phyloP scores from a whole-genome alignment of 2,113 vertebrate genomes.

The Dasyornis broadbenti region DNA sequence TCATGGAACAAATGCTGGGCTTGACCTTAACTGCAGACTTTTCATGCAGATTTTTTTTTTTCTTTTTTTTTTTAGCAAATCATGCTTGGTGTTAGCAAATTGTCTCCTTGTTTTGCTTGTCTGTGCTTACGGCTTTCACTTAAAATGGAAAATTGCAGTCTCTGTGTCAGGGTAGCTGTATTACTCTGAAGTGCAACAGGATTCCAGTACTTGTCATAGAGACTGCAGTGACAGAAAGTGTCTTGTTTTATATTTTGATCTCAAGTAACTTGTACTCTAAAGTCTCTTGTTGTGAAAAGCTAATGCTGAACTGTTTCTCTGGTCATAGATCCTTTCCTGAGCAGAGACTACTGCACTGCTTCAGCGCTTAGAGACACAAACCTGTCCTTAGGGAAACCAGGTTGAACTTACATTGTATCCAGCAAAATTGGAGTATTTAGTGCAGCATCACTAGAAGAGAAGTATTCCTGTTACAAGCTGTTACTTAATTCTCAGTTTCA shows the following conservation, averaged over 20 bases:
- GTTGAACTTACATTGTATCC: neutral
- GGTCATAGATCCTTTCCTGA: accelerated
- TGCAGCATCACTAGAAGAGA: neutral
- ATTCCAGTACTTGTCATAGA: neutral
- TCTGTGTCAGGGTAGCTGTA: neutral
- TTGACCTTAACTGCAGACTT: neutral
- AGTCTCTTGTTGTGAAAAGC: neutral
- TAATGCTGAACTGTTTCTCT: neutral
- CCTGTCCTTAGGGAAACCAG: neutral
- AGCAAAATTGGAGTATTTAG: neutral
- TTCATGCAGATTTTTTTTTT: neutral
- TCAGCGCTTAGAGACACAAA: neutral
- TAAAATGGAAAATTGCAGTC: neutral
- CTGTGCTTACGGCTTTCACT: neutral
- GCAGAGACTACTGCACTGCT: neutral
- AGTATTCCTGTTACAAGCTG: neutral
- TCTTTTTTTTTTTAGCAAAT: neutral
- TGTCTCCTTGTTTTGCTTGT: neutral
- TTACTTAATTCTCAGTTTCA: neutral
- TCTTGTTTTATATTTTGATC: neutral
- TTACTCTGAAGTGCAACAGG: neutral
- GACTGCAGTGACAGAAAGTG: neutral
- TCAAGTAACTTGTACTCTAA: neutral
- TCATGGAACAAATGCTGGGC: neutral
- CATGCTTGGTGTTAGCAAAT: neutral